Evolutionary conservation across 2,888 invertebrate species (phyloP), one percentile per base, ranked within the genome.

Genomic region (Sinohyriopsis cumingii): DNA sequence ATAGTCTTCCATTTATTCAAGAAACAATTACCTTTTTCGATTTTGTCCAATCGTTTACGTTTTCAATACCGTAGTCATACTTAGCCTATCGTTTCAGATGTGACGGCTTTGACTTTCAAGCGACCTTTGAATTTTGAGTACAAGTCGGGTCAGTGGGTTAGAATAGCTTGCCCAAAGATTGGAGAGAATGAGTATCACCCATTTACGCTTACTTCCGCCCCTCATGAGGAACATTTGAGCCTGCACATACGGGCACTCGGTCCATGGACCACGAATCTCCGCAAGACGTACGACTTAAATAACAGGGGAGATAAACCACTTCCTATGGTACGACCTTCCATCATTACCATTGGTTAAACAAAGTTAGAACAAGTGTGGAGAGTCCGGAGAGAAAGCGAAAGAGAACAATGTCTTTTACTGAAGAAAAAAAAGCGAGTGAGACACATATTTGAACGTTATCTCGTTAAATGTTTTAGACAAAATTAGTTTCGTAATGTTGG

Each of bases 121-220:
- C 91, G 92, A 75, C 93, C 93, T 4, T 85, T 89, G 66, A 91
- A 92, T 82, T 93, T 93, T 84, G 91, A 92, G 75, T 93, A 92
- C 87, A 92, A 92, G 86, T 92, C 93, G 12, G 93, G 93, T 7
- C 93, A 93, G 84, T 93, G 93, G 93, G 91, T 93, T 22, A 89
- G 93, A 62, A 92, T 93, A 68, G 92, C 93, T 20, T 93, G 93
- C 80, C 84, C 91, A 54, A 89, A 86, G n/a, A 87, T 93, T 68
- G 92, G 92, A 72, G 84, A 89, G 22, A 89, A 90, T 70, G 93
- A 93, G 84, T 93, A 91, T 84, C 93, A 93, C 87, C 93, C 93
- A 0, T 93, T 93, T 82, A 93, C 93, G 0, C 83, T 93, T 73
- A 92, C 93, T 3, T 93, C 93, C 1, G 92, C 93, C 22, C 93